These are phyloP conservation scores for Sphinx pinastri DNA, from an alignment of 2,888 invertebrate genomes.

Conservation along the genomic window DNA sequence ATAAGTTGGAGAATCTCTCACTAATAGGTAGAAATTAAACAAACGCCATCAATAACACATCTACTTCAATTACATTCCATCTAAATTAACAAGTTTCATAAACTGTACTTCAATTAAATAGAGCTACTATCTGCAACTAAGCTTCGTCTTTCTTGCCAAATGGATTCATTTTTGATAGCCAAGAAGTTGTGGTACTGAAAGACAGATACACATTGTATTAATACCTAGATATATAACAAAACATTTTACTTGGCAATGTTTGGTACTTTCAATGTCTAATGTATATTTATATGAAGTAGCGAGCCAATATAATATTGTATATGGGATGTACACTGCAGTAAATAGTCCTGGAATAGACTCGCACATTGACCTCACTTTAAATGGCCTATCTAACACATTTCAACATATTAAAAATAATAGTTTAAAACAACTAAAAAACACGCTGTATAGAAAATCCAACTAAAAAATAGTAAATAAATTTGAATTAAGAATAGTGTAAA, in stretches of 20 bases:
- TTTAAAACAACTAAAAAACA: no score
- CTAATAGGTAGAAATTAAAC: not conserved
- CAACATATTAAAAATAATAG: no score
- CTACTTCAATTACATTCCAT: constrained; percentile 66
- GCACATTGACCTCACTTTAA: no score
- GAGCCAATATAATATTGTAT: no score
- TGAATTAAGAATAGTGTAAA: no score
- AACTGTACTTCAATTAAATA: constrained; percentile 38
- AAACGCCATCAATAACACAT: constrained; percentile 44
- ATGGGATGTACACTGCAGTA: no score
- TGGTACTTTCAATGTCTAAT: constrained; percentile 10
- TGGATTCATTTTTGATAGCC: constrained; percentile 91
- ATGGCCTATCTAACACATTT: no score
- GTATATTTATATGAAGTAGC: no score
- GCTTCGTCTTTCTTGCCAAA: constrained; percentile 88
- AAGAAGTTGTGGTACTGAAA: constrained; percentile 80
- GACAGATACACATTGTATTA: constrained; percentile 28
- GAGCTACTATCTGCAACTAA: constrained; percentile 50
- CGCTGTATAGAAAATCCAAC: no score
- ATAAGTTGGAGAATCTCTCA: not conserved
- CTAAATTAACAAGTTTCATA: constrained; percentile 63
- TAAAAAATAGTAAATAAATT: no score
- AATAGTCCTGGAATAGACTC: no score
- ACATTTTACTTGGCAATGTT: not conserved
- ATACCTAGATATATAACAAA: not conserved